Conservation (phyloP, 2,888 invertebrate genomes). For the Nemotelus nigrinus region DNA sequence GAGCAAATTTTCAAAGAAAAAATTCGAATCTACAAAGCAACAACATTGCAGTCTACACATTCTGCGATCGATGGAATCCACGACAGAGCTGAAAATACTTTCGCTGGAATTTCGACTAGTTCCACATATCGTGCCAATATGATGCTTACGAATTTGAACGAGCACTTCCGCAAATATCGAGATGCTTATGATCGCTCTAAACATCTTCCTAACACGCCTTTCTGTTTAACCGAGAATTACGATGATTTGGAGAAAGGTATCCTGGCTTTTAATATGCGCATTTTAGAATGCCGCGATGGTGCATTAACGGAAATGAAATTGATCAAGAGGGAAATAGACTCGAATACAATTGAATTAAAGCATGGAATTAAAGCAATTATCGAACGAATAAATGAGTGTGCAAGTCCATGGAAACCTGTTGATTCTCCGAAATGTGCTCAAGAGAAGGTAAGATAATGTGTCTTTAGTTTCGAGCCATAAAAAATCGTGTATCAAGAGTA, state of each 20-base stretch:
- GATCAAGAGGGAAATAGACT: slow-evolving; percentile 9
- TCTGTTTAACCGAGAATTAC: background rate
- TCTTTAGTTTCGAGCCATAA: too few relatives aligned
- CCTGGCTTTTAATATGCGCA: background rate
- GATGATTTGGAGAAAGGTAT: background rate
- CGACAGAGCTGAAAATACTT: background rate
- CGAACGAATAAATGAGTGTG: background rate
- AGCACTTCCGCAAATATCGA: slow-evolving; percentile 9
- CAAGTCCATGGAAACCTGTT: background rate
- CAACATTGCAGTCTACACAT: background rate
- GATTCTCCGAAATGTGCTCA: background rate
- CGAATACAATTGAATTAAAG: background rate
- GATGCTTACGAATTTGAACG: background rate
- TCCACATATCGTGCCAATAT: background rate
- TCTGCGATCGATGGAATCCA: slow-evolving; percentile 1
- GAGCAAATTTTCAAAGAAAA: background rate
- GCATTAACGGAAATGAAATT: background rate
- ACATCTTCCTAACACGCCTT: background rate
- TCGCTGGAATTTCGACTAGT: background rate
- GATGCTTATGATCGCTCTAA: background rate
- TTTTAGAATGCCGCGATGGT: background rate
- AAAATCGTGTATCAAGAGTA: too few relatives aligned
- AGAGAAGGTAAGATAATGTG: background rate
- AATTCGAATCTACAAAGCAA: background rate
- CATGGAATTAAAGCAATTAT: background rate